These are phyloP conservation scores for Drosophila azteca DNA, from an alignment of 1,140 invertebrate species.

Conservation along the genomic window DNA sequence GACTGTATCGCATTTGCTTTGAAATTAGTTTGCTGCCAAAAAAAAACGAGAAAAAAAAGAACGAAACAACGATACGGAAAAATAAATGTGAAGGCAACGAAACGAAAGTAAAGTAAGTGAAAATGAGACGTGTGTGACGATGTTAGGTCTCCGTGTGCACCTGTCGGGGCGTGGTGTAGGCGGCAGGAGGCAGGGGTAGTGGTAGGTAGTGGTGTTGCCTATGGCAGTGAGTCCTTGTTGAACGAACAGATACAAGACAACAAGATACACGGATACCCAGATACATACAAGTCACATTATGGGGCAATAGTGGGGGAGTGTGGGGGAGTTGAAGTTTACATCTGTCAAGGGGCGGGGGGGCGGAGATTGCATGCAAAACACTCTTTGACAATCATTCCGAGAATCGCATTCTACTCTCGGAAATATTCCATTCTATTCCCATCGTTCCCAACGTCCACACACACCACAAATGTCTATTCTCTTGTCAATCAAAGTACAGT, in stretches of 20 bases:
- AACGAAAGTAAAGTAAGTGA: conserved; percentile 19
- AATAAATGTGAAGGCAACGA: background rate
- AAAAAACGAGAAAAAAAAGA: conserved; percentile 7
- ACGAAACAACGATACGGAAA: background rate
- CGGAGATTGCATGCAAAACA: conserved; percentile 49
- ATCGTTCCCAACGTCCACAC: conserved; percentile 27
- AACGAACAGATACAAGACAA: conserved; percentile 27
- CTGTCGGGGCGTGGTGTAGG: conserved; percentile 31
- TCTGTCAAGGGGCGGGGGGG: conserved; percentile 27
- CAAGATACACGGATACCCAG: conserved; percentile 32
- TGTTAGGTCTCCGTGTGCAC: conserved; percentile 46
- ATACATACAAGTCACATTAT: conserved; percentile 33
- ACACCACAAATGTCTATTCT: conserved; percentile 48
- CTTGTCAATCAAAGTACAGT: conserved; percentile 52
- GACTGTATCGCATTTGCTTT: conserved; percentile 63
- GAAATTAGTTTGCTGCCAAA: conserved; percentile 60
- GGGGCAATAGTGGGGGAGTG: conserved; percentile 14
- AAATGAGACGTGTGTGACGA: conserved; percentile 56
- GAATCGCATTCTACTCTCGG: too few species aligned
- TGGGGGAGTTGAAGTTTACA: conserved; percentile 18
- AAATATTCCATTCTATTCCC: conserved; percentile 13
- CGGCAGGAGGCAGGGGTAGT: background rate
- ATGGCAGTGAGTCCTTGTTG: conserved; percentile 47
- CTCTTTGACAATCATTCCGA: conserved; percentile 55
- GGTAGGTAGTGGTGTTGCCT: conserved; percentile 21